Evolutionary conservation across 2,888 invertebrate genomes (phyloP).

Genomic region (Pantelozetes paolii): DNA sequence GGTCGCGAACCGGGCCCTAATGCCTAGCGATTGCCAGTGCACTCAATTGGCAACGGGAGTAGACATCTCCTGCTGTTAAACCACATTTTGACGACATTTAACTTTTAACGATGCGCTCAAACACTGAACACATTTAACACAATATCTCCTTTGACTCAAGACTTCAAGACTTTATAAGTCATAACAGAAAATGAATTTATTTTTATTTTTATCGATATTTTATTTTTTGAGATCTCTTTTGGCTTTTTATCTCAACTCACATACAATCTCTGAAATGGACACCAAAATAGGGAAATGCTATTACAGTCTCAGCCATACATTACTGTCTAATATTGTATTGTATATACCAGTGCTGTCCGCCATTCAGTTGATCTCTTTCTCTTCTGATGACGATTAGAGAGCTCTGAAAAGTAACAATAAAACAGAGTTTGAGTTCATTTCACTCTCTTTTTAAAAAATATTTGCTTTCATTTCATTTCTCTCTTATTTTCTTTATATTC

Average conservation of each 20-base stretch:
- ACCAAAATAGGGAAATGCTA: not conserved
- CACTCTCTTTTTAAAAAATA: not conserved
- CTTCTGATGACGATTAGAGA: conserved; percentile 6
- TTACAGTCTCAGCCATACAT: not conserved
- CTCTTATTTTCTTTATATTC: not conserved
- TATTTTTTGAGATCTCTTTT: not conserved
- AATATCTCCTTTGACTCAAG: not conserved
- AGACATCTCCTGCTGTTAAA: conserved; percentile 26
- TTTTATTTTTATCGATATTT: not conserved
- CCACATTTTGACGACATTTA: conserved; percentile 33
- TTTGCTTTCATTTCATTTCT: not conserved
- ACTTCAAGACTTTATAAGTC: no score
- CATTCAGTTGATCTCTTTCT: not conserved
- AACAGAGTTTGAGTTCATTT: not conserved
- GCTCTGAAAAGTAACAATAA: not conserved
- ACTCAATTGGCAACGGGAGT: conserved; percentile 13
- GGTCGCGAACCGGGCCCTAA: conserved; percentile 22
- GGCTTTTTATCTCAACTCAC: not conserved
- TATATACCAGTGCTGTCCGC: not conserved
- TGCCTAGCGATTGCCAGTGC: conserved; percentile 10
- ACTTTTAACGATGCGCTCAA: conserved; percentile 16
- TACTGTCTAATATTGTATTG: no score
- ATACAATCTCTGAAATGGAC: not conserved
- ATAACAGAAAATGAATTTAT: not conserved
- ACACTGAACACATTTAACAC: not conserved